A percentile compares a stretch with the other conserved stretches of the same genome.
These are phyloP conservation scores for Turdus rufiventris DNA, from an alignment of 2,113 vertebrate genomes.

Conservation along the genomic window DNA sequence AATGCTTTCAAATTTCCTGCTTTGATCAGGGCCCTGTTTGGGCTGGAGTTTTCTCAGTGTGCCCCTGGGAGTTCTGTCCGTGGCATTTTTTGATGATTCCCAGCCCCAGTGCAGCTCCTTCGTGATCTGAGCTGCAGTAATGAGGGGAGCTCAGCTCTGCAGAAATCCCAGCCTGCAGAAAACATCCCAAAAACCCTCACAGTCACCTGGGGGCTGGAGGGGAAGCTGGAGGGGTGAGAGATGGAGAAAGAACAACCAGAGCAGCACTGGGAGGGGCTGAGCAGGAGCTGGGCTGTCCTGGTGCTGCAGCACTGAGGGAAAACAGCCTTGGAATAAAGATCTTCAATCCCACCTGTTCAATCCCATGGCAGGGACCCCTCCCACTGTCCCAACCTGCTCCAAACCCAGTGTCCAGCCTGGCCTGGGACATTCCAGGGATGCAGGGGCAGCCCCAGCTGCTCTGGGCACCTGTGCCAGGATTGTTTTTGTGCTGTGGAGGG, in stretches of 20 bases:
- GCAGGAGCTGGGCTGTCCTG: background rate
- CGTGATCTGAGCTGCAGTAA: background rate
- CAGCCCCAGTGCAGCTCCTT: background rate
- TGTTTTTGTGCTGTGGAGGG: accelerated
- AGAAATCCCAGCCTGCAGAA: accelerated
- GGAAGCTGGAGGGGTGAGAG: background rate
- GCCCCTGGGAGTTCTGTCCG: background rate
- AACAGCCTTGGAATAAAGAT: accelerated
- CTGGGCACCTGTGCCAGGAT: background rate
- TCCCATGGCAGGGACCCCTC: background rate
- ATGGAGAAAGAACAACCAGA: background rate
- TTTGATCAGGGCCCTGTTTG: background rate
- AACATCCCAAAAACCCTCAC: background rate
- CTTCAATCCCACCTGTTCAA: accelerated
- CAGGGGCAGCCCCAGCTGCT: background rate
- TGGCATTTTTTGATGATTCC: background rate
- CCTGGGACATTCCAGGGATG: background rate
- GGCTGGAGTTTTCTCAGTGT: background rate
- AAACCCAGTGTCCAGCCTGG: background rate
- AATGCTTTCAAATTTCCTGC: background rate
- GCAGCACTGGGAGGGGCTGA: accelerated
- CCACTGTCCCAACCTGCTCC: background rate
- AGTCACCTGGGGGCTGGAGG: background rate
- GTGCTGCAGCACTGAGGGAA: background rate
- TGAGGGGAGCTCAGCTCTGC: background rate